Conservation (phyloP, 2,113 vertebrate species). For the Plestiodon gilberti region DNA sequence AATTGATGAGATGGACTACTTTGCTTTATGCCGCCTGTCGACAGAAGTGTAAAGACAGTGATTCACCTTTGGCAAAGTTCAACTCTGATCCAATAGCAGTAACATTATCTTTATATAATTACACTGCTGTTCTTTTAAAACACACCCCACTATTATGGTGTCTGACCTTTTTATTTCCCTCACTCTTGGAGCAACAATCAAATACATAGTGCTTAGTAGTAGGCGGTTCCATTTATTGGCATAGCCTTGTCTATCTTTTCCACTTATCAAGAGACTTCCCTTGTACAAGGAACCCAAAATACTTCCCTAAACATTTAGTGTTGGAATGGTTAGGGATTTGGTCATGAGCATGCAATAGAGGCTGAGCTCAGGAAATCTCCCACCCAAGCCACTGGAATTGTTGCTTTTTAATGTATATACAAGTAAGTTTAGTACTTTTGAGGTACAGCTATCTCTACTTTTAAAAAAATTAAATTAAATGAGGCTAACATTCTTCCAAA, state of each 20-base stretch:
- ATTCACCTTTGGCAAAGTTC: conserved; percentile 53
- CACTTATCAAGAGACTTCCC: not conserved
- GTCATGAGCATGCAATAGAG: not conserved
- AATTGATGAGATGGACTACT: conserved; percentile 16
- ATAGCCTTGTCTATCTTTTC: accelerated
- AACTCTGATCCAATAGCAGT: conserved; percentile 54
- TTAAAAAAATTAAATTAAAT: not conserved
- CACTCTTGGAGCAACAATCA: not conserved
- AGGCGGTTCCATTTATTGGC: not conserved
- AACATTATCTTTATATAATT: conserved; percentile 46
- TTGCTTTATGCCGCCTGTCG: conserved; percentile 49
- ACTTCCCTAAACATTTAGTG: conserved; percentile 32
- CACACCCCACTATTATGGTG: not conserved
- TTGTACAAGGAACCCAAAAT: not conserved
- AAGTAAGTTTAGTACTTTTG: not conserved
- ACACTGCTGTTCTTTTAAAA: conserved; percentile 38
- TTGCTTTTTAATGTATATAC: not conserved
- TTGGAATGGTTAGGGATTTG: not conserved
- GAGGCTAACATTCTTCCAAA: too few species aligned
- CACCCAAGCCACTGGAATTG: not conserved
- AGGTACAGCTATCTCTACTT: not conserved
- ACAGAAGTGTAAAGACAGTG: conserved; percentile 54
- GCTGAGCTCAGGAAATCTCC: not conserved
- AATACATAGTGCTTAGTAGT: not conserved
- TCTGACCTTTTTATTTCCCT: not conserved